Evolutionary conservation across 2,113 vertebrate species (phyloP), one percentile per base, ranked within the genome.

Genomic region (Cichladusa arquata): DNA sequence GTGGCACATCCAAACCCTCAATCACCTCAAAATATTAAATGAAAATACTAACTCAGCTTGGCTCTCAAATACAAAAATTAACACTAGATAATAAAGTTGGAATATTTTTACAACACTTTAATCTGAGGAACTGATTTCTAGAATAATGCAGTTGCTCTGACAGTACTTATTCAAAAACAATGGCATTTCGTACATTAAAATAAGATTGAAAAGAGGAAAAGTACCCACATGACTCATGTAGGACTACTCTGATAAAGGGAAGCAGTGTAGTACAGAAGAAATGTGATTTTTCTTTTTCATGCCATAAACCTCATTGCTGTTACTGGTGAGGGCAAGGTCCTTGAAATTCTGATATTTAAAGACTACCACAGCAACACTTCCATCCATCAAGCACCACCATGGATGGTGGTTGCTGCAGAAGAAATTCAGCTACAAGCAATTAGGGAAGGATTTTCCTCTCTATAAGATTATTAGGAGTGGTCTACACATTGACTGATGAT

Each of bases 311-410:
- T 82, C 64, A 47, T 45, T 40, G 25, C 9, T 66, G 9, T n/a
- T 79, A 85, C 58, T 14, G 14, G 80, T 42, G 64, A 81, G 6
- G 14, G 48, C 31, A 45, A 76, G 14, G 13, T 18, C 7, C 77
- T 58, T n/a, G 47, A 47, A 80, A 88, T 34, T 65, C 54, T 67
- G 33, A 12, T 79, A 51, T 62, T 58, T 88, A 76, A 31, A n/a
- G 34, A 47, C 29, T 38, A 3, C 56, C 60, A 57, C 7, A 53
- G 23, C 9, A 86, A 56, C 23, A 29, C 25, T 54, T 31, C 33
- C 5, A 53, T 80, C 26, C 26, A 34, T 45, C 61, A 71, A 76
- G 17, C 44, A 40, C 67, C 28, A 53, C 4, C 0, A 0, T 19
- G 38, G 40, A 29, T 11, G 14, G 26, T 36, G 38, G 8, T 1